phyloP scores from a whole-genome alignment of 1,140 invertebrate species.

The Epicauta chinensis region DNA sequence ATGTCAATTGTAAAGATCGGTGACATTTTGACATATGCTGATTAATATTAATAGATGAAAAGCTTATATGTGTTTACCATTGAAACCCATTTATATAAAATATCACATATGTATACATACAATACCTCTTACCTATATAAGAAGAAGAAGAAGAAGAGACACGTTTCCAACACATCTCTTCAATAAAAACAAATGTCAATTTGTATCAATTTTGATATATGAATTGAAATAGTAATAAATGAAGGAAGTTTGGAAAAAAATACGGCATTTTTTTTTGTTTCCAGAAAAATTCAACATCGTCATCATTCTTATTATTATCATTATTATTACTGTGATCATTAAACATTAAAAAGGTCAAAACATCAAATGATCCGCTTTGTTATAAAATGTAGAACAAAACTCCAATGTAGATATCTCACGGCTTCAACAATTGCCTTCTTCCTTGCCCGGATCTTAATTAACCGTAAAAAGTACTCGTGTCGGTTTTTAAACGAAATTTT shows the following conservation, averaged over 20 bases:
- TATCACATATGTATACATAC: no score
- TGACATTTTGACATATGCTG: conserved; percentile 16
- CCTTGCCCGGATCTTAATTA: conserved; percentile 18
- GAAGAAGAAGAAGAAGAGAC: no score
- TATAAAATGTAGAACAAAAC: conserved; percentile 1
- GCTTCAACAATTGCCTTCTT: conserved; percentile 20
- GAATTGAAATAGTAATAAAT: no score
- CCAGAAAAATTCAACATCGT: no score
- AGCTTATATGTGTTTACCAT: conserved; percentile 1
- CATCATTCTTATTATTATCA: no score
- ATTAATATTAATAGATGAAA: conserved; percentile 16
- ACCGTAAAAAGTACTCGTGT: conserved; percentile 17
- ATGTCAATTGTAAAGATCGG: conserved; percentile 14
- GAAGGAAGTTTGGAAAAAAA: no score
- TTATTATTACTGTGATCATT: background rate
- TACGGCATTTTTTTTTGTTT: no score
- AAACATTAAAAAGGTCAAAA: no score
- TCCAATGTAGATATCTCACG: conserved; percentile 11
- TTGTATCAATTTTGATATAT: background rate
- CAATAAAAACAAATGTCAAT: conserved; percentile 4
- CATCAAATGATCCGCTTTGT: conserved; percentile 1
- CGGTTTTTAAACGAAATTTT: conserved; percentile 8
- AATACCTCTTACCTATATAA: no score
- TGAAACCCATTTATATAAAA: background rate
- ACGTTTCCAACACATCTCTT: conserved; percentile 12